Evolutionary conservation across 2,888 invertebrate genomes (phyloP).

Genomic region (Aporophyla lueneburgensis): DNA sequence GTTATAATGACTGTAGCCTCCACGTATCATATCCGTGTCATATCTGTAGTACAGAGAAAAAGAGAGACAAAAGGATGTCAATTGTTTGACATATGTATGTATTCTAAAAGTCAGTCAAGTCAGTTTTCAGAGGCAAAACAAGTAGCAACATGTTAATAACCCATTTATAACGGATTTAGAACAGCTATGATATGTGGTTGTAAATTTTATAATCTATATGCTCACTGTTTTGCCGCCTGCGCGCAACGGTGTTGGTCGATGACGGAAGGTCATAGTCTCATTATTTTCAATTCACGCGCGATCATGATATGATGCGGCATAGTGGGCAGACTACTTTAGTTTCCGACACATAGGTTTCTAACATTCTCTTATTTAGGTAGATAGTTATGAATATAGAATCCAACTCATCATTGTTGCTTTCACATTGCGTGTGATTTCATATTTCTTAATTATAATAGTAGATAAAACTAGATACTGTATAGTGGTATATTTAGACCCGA

Average conservation of each 20-base stretch:
- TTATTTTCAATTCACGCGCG: background rate
- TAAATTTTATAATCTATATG: too few species aligned
- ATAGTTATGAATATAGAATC: conserved; percentile 1
- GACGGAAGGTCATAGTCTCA: background rate
- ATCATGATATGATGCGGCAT: background rate
- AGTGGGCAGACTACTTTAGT: background rate
- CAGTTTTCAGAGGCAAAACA: too few species aligned
- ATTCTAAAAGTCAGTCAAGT: too few species aligned
- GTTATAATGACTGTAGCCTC: background rate
- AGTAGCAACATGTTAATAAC: too few species aligned
- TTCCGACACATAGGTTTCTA: background rate
- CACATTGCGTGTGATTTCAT: conserved; percentile 3
- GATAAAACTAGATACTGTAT: conserved; percentile 17
- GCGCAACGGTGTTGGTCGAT: background rate
- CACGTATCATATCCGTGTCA: background rate
- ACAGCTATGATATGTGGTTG: too few species aligned
- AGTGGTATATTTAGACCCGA: conserved; percentile 35
- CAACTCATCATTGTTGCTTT: conserved; percentile 5
- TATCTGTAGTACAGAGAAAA: background rate
- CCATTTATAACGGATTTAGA: too few species aligned
- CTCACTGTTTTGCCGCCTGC: too few species aligned
- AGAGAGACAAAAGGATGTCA: too few species aligned
- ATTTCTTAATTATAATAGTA: conserved; percentile 2
- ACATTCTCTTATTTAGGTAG: background rate
- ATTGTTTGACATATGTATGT: too few species aligned